Evolutionary conservation across 2,113 vertebrate species (phyloP).

Genomic region (Hiodon tergisus): DNA sequence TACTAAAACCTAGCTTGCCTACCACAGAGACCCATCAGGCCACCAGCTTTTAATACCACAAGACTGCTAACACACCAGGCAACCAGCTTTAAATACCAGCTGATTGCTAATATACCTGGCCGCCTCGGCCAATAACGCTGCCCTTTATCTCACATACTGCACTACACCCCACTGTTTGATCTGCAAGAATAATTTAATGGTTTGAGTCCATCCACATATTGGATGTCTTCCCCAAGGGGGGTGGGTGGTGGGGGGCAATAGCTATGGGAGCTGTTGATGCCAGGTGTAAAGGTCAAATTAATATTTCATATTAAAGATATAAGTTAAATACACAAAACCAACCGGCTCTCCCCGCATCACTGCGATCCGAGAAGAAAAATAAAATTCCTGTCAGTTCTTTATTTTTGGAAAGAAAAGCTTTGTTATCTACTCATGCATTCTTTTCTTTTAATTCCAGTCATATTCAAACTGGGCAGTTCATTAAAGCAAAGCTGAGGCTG

Average conservation of each 20-base stretch:
- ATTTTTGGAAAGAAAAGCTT: slow-evolving; percentile 1
- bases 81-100: slow-evolving; percentile 49
- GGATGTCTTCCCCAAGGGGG: slow-evolving; percentile 42
- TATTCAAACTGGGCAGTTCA: slow-evolving; percentile 10
- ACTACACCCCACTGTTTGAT: slow-evolving; percentile 36
- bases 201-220: slow-evolving; percentile 45
- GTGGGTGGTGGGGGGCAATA: slow-evolving; percentile 21
- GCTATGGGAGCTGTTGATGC: slow-evolving; percentile 19
- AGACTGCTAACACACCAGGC: slow-evolving; percentile 29
- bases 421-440: background rate
- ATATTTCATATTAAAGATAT: slow-evolving; percentile 14
- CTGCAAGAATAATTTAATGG: slow-evolving; percentile 56
- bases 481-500: background rate
- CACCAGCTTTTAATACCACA: slow-evolving; percentile 44
- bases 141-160: background rate
- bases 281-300: slow-evolving; percentile 21
- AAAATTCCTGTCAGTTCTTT: background rate
- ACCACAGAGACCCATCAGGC: slow-evolving; percentile 42
- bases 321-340: slow-evolving; percentile 24
- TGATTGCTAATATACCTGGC: slow-evolving; percentile 50
- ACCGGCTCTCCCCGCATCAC: slow-evolving; percentile 14
- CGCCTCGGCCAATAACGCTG: slow-evolving; percentile 40
- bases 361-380: slow-evolving; percentile 8
- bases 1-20: slow-evolving; percentile 40
- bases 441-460: slow-evolving; percentile 2